Percentiles rank a stretch among this genome's conserved stretches.
Evolutionary conservation across 2,888 invertebrate species (phyloP).

Genomic region (Andrena bucephala): DNA sequence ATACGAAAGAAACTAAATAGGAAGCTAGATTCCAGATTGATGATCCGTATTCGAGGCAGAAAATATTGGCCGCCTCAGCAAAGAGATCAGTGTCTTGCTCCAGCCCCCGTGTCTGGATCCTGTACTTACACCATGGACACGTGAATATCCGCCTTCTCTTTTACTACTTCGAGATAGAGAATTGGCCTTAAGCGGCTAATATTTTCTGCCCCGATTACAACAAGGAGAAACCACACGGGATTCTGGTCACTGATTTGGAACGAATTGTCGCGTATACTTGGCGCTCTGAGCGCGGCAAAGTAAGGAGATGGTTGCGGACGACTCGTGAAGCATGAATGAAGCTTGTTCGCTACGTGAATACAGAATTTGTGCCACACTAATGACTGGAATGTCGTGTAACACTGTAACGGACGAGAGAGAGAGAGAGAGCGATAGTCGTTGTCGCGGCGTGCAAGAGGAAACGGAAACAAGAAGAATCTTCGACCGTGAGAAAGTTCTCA

Average conservation of each 20-base stretch:
- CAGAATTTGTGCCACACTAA: background rate
- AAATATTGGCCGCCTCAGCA: background rate
- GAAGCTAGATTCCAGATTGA: background rate
- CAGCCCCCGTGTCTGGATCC: background rate
- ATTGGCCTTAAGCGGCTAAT: background rate
- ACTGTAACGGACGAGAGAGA: background rate
- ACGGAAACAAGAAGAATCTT: background rate
- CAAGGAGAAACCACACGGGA: background rate
- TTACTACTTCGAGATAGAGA: no score
- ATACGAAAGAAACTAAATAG: background rate
- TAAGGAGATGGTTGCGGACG: background rate
- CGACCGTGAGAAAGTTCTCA: slow-evolving; percentile 49
- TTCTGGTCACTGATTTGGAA: background rate
- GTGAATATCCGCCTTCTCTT: background rate
- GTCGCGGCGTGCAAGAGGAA: background rate
- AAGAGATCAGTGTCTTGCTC: background rate
- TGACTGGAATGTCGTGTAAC: background rate
- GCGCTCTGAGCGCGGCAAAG: background rate
- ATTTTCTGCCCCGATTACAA: background rate
- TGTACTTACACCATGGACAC: background rate
- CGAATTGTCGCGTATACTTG: background rate
- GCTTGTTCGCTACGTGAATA: background rate
- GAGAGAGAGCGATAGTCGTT: background rate
- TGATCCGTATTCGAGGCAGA: background rate
- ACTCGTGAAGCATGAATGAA: background rate